Percentiles rank a stretch among this genome's conserved stretches.
Evolutionary conservation across 2,113 vertebrate species (phyloP).

Genomic region (Spermophilus dauricus): DNA sequence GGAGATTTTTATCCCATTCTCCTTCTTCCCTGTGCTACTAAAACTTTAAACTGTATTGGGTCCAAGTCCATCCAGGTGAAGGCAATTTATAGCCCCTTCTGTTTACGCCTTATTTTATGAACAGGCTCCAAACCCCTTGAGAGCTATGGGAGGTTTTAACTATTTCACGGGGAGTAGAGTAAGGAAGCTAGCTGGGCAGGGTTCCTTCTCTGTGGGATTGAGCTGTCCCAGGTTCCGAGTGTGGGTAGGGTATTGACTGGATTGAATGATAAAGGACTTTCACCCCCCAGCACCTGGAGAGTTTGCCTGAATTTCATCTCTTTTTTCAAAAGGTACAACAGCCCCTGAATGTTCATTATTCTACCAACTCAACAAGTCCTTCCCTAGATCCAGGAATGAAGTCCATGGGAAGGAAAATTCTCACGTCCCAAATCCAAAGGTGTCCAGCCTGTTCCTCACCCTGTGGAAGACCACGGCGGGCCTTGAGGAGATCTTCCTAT

Average conservation of each 20-base stretch:
- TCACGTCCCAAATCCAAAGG: not conserved
- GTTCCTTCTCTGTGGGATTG: not conserved
- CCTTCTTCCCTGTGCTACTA: not conserved
- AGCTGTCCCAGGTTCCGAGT: not conserved
- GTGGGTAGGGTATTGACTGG: not conserved
- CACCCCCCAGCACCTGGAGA: not conserved
- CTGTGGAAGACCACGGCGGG: not conserved
- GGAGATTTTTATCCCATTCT: not conserved
- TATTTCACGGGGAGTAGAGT: constrained; percentile 17
- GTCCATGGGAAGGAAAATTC: constrained; percentile 63
- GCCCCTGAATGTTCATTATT: constrained; percentile 66
- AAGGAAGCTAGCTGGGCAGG: not conserved
- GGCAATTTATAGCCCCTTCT: constrained; percentile 29
- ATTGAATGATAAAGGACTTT: not conserved
- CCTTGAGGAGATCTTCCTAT: not conserved
- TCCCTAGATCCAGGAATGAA: constrained; percentile 70
- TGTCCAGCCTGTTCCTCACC: not conserved
- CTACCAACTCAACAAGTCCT: not conserved
- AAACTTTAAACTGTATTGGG: not conserved
- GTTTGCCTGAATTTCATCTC: not conserved
- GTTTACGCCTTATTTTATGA: not conserved
- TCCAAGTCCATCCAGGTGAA: constrained; percentile 17
- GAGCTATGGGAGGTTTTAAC: constrained; percentile 15
- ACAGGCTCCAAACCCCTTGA: not conserved
- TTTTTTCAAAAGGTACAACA: constrained; percentile 41